phyloP scores from a whole-genome alignment of 2,797 vertebrate genomes.

The Trematomus bernacchii region DNA sequence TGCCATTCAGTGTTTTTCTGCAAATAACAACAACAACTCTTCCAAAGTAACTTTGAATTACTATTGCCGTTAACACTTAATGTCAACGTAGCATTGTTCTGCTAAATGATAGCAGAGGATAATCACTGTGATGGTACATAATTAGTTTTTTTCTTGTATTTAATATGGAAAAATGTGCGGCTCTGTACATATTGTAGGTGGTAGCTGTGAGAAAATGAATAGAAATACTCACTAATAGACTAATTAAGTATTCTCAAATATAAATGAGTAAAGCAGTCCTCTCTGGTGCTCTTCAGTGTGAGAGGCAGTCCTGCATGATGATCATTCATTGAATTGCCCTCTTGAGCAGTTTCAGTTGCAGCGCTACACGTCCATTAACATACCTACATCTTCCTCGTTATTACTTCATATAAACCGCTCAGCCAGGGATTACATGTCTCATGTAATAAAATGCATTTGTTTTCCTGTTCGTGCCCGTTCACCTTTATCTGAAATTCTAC shows the following conservation, averaged over 20 bases:
- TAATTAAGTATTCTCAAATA: constrained; percentile 26
- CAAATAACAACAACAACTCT: background rate
- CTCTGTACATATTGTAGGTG: background rate
- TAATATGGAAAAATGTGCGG: background rate
- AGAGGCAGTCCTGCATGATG: constrained; percentile 25
- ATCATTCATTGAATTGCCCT: constrained; percentile 41
- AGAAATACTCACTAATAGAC: constrained; percentile 5
- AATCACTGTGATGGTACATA: background rate
- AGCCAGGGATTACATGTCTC: background rate
- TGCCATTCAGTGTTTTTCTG: background rate
- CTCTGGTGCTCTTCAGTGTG: constrained; percentile 15
- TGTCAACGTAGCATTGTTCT: background rate
- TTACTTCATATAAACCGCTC: constrained; percentile 13
- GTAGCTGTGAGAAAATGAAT: background rate
- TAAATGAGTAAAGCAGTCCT: constrained; percentile 26
- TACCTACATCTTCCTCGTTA: constrained; percentile 7
- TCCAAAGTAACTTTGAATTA: background rate
- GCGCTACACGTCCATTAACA: constrained; percentile 1
- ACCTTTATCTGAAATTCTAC: constrained; percentile 22
- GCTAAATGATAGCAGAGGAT: background rate
- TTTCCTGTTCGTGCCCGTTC: background rate
- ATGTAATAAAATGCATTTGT: constrained; percentile 2
- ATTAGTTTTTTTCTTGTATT: background rate
- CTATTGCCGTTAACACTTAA: background rate
- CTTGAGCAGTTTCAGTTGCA: constrained; percentile 16